Evolutionary conservation across 2,113 vertebrate genomes (phyloP).

Genomic region (Dolichallabes microphthalmus): DNA sequence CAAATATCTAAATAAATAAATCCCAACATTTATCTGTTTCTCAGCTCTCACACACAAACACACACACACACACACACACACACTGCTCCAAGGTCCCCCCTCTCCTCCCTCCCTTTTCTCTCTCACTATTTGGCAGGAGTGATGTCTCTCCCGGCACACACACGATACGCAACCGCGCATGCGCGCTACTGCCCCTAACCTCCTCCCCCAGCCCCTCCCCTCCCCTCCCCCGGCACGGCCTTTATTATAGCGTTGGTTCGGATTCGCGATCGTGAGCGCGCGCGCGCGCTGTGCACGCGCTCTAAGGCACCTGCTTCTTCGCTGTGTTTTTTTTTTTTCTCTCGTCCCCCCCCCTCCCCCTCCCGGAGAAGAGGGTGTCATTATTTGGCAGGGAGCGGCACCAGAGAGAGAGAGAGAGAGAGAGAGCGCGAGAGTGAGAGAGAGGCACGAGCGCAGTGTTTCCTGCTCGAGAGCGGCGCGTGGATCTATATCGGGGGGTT

Average conservation of each 20-base stretch:
- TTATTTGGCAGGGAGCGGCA: slow-evolving; percentile 71
- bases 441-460: not conserved
- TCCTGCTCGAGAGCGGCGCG: slow-evolving; percentile 27
- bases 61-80: too few species aligned
- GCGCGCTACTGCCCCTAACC: slow-evolving; percentile 51
- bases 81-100: too few species aligned
- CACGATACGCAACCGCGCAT: slow-evolving; percentile 59
- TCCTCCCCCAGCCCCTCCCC: not conserved
- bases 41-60: too few species aligned
- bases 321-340: not conserved
- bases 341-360: too few species aligned
- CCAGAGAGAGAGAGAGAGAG: slow-evolving; percentile 55
- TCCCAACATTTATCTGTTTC: too few species aligned
- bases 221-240: slow-evolving; percentile 30
- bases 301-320: slow-evolving; percentile 69
- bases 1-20: too few species aligned
- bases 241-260: not conserved
- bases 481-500: not conserved
- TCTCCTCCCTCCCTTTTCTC: not conserved
- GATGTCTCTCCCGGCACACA: slow-evolving; percentile 43
- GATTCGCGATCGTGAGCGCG: slow-evolving; percentile 16
- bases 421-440: not conserved
- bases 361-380: slow-evolving; percentile 50
- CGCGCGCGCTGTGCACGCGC: slow-evolving; percentile 59
- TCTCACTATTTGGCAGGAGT: slow-evolving; percentile 45